phyloP scores from a whole-genome alignment of 2,888 invertebrate genomes.

The Xylota sylvarum region DNA sequence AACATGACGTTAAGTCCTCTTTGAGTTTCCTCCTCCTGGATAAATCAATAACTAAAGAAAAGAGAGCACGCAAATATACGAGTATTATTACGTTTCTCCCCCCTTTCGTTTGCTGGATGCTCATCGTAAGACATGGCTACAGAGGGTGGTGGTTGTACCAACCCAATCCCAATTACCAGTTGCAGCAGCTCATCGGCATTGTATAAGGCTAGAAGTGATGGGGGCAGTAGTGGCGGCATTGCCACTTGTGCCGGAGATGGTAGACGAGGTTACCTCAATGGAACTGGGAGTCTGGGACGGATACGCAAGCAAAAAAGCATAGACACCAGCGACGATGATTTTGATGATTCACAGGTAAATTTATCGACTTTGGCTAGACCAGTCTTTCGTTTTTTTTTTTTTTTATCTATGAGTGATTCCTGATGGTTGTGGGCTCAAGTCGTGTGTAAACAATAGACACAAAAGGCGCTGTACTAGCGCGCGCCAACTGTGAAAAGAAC shows the following conservation, averaged over 20 bases:
- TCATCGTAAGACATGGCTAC: conserved; percentile 65
- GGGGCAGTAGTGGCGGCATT: conserved; percentile 68
- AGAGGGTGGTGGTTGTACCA: conserved; percentile 75
- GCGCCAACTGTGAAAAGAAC: conserved; percentile 26
- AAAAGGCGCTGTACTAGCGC: neutral
- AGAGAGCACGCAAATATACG: conserved; percentile 55
- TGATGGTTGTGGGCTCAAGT: conserved; percentile 33
- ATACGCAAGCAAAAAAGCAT: conserved; percentile 81
- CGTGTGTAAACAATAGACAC: conserved; percentile 53
- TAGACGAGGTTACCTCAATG: conserved; percentile 80
- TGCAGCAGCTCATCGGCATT: conserved; percentile 73
- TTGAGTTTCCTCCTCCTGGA: conserved; percentile 64
- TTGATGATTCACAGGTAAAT: conserved; percentile 86
- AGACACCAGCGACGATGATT: conserved; percentile 86
- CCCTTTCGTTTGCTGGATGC: conserved; percentile 56
- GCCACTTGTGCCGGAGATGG: conserved; percentile 67
- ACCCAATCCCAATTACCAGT: conserved; percentile 75
- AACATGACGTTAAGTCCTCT: conserved; percentile 54
- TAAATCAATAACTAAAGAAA: conserved; percentile 73
- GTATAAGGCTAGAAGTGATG: conserved; percentile 71
- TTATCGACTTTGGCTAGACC: conserved; percentile 54
- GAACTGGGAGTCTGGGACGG: conserved; percentile 83
- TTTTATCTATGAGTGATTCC: neutral
- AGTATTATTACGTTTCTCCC: conserved; percentile 25
- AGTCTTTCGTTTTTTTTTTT: conserved; percentile 37